Conservation (phyloP, 1,140 invertebrate species). For the Danaus melanippus region DNA sequence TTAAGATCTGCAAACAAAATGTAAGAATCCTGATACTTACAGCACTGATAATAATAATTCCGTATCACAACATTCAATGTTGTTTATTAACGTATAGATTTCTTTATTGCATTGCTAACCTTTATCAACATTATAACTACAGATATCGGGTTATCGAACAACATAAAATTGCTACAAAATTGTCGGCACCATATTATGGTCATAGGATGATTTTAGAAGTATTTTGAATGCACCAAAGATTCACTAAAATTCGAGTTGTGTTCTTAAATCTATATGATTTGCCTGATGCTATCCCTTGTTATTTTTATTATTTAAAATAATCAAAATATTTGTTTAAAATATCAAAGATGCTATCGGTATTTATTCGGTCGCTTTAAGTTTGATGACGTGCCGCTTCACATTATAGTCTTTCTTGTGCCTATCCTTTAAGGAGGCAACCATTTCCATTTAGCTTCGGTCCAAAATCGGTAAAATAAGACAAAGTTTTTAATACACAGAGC, state of each 20-base stretch:
- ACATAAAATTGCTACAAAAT: conserved; percentile 61
- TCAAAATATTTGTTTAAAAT: conserved; percentile 63
- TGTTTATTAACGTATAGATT: conserved; percentile 39
- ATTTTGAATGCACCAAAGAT: conserved; percentile 15
- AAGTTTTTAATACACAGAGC: conserved; percentile 7
- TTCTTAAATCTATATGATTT: neutral
- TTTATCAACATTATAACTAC: conserved; percentile 62
- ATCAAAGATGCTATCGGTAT: conserved; percentile 43
- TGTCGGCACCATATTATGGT: conserved; percentile 25
- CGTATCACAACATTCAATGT: conserved; percentile 19
- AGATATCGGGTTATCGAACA: conserved; percentile 48
- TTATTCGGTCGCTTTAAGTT: conserved; percentile 42
- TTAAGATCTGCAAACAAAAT: conserved; percentile 7
- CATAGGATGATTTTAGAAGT: conserved; percentile 22
- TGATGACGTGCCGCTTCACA: conserved; percentile 11
- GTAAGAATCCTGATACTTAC: conserved; percentile 19
- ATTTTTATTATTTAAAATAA: conserved; percentile 51
- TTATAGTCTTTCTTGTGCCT: too few relatives aligned
- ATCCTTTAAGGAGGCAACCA: neutral
- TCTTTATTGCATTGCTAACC: conserved; percentile 43
- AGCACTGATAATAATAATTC: conserved; percentile 15
- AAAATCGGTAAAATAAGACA: conserved; percentile 13
- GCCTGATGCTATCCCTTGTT: conserved; percentile 43
- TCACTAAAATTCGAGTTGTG: conserved; percentile 14
- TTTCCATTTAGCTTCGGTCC: conserved; percentile 9